Evolutionary conservation across 2,113 vertebrate genomes (phyloP), one percentile per base, ranked within the genome.

Genomic region (Tylochromis polylepis): DNA sequence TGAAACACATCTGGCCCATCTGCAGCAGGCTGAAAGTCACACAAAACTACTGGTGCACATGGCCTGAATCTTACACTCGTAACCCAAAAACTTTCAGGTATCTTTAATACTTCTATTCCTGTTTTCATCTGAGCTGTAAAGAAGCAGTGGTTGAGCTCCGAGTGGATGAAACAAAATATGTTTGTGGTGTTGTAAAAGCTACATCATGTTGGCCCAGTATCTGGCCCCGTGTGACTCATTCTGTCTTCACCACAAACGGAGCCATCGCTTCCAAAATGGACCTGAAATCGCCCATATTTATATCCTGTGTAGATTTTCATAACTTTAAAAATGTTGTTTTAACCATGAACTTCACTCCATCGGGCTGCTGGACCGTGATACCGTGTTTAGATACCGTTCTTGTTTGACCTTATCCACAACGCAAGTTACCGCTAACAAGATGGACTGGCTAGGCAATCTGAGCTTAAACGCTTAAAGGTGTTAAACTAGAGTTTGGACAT

Each of bases 91-190:
- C 24, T 31, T 14, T 29, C 46, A 34, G 72, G 46, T 77, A 77
- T 20, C 27, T 53, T 77, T 34, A 34, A 34, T 8, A 53, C 46
- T 34, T 75, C 49, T 51, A 18, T 78, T 83, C 84, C 16, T 62
- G 5, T 31, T 91, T 89, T 93, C 62, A 77, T 94, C 86, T 84
- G 27, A 88, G 77, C 24, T 81, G 62, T 58, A 41, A 60, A 67
- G 46, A 86, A 82, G 81, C 36, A 65, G 67, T 83, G 88, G 82
- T 91, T 72, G 46, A 79, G 84, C 88, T 87, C 56, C 43, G 88
- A 93, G 88, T 79, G 77, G 80, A 85, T 29, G 51, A 85, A 95
- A 90, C 87, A 91, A 91, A 84, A 82, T 16, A 20, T 78, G 29
- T 79, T 80, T 79, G 82, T 60, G 83, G 84, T 86, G 83, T 67